Evolutionary conservation across 2,888 invertebrate genomes (phyloP), one percentile per base, ranked within the genome.

Genomic region (Halictus ligatus): DNA sequence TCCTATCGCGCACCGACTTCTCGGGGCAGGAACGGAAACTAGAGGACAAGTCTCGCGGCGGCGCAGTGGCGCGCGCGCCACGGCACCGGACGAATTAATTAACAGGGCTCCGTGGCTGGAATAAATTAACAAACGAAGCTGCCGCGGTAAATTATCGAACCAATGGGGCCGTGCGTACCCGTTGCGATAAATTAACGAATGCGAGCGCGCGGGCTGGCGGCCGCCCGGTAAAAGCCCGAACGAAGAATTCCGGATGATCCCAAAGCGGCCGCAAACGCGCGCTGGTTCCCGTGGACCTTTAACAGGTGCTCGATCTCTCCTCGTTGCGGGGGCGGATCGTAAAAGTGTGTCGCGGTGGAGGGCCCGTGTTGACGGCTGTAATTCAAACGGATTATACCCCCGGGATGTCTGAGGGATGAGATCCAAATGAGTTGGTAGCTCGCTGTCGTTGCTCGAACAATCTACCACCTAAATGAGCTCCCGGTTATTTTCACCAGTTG

Each of bases 361-460:
- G 58, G 46, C 54, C 76, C 54, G 77, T 77, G 91, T 91, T 91
- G 91, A 91, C 91, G 89, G 89, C 84, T 89, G 92, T 94, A 94
- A 94, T 94, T 93, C 92, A 94, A 94, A 94, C 93, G 93, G 93
- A 94, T 94, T 94, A 92, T 92, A 92, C 94, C 92, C 92, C 72
- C 74, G 92, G 84, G 92, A 29, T 89, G 85, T 87, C 91, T 90
- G 86, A 88, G 89, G 91, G 92, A 90, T 89, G 89, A 91, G 91
- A 90, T 89, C 91, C 89, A 92, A 94, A 93, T 93, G 93, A 93
- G 92, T 90, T 89, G 92, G 75, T 86, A 81, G 58, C 58, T 76
- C 79, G 80, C 85, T 86, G 84, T 75, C 89, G 81, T 74, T 76
- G 77, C 50, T 78, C 75, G 81, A 81, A 82, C 83, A 80, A 85